A percentile compares a stretch with the other conserved stretches of the same genome.
Evolutionary conservation across 2,888 invertebrate species (phyloP).

Genomic region (Thereva unica): DNA sequence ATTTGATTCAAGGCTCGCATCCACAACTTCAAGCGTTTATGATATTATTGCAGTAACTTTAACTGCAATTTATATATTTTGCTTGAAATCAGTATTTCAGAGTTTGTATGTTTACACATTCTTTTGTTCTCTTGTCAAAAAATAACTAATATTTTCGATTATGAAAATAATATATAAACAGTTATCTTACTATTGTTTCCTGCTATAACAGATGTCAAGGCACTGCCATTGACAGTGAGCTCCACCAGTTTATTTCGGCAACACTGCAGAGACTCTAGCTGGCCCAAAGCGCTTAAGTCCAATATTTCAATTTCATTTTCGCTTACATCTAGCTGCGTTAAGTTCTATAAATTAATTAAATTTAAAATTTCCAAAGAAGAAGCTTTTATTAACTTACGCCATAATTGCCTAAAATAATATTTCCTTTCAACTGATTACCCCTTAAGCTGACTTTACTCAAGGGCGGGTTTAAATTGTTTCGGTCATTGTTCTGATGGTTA

Average conservation of each 20-base stretch:
- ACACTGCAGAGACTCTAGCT: constrained; percentile 76
- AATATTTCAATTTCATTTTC: constrained; percentile 82
- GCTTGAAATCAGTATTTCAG: too few species aligned
- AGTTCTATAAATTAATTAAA: constrained; percentile 64
- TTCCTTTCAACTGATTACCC: constrained; percentile 78
- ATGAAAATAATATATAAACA: not conserved
- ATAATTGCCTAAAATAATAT: constrained; percentile 83
- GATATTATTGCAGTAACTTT: too few species aligned
- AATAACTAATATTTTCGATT: not conserved
- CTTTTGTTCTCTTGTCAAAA: too few species aligned
- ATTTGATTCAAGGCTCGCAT: too few species aligned
- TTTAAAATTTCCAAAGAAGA: not conserved
- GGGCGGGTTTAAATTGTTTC: constrained; percentile 53
- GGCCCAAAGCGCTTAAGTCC: constrained; percentile 77
- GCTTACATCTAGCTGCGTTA: constrained; percentile 81
- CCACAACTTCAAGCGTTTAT: too few species aligned
- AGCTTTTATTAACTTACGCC: constrained; percentile 64
- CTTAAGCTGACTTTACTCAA: constrained; percentile 75
- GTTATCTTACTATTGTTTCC: constrained; percentile 74
- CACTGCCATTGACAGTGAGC: constrained; percentile 76
- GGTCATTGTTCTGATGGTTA: constrained; percentile 29
- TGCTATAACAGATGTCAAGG: constrained; percentile 75
- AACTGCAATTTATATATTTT: too few species aligned
- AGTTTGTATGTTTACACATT: too few species aligned
- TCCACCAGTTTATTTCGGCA: constrained; percentile 77